Base-by-base conservation (phyloP, 1,140 invertebrate species). In the Drosophila suzukii region DNA sequence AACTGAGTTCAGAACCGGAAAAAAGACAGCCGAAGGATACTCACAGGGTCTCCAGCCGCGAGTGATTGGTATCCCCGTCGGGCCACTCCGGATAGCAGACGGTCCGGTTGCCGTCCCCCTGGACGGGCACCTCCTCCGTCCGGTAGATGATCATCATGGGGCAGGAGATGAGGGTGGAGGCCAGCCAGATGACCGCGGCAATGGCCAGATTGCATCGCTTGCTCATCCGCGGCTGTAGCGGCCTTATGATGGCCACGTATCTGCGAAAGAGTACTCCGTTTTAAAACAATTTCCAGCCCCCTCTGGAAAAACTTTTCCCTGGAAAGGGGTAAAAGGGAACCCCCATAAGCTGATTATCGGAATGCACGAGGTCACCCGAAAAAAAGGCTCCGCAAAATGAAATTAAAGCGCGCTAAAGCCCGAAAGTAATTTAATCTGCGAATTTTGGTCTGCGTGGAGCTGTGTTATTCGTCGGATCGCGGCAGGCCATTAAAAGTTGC, bases 221-320 rank as follows among this genome's bases (percentile, higher is more conserved):
- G 5, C 97, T 97, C 94, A 98, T 96, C 49, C 97, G 94, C 6
- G 96, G 97, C 72, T 95, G 94, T 67, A 98, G 93, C 0, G 98
- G 98, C 90, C 97, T 96, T 94, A 98, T 97, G 75, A 98, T 98
- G 30, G 97, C 98, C 93, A 97, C 96, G 91, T 98, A 98, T 81
- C 97, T 97, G 94, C 4, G 76, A 81, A 53, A 17, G 34, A 62
- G 61, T 34, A 36, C 38, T 13, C 38, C 56, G 57, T 17, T 50
- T 24, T 46, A 62, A 83, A 66, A 32, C 59, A 70, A 63, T 86
- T 75, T 70, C n/a, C 7, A 32, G 27, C 3, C 7, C 12, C 20
- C 38, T 7, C 15, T 20, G 5, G 36, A 17, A n/a, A 10, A n/a
- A 30, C 12, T 41, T 13, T 27, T 7, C 0, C 8, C 49, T 5